Percentiles rank a stretch among this genome's conserved stretches.
phyloP scores from a whole-genome alignment of 2,113 vertebrate species.

The Rhinoptilus africanus region DNA sequence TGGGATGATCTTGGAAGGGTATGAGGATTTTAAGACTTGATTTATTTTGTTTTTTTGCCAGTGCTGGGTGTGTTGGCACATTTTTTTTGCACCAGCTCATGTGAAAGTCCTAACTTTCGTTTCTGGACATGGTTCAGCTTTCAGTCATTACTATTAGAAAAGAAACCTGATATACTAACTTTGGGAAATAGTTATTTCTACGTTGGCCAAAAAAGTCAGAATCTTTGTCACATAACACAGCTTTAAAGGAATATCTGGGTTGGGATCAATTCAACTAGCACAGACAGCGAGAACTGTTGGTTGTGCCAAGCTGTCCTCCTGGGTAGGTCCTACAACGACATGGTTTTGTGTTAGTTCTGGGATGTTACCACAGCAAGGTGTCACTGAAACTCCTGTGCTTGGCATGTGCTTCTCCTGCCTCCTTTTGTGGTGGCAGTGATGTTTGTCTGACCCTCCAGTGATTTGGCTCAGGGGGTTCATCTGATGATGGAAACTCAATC shows the following conservation, averaged over 20 bases:
- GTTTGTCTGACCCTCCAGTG: background rate
- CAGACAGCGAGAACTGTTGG: background rate
- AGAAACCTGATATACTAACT: conserved; percentile 9
- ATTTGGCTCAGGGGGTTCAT: background rate
- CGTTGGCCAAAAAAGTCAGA: background rate
- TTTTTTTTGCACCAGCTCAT: background rate
- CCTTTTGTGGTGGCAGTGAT: background rate
- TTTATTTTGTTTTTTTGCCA: background rate
- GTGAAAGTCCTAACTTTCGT: background rate
- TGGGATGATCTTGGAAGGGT: background rate
- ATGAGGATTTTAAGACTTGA: background rate
- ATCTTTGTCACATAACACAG: background rate
- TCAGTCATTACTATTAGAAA: background rate
- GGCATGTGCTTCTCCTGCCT: background rate
- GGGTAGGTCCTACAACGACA: background rate
- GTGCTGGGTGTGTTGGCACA: background rate
- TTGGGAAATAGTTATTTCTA: conserved; percentile 3
- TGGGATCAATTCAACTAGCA: background rate
- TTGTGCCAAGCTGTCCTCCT: background rate
- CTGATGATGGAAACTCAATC: background rate
- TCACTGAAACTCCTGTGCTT: background rate
- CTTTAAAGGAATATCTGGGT: background rate
- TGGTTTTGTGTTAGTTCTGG: background rate
- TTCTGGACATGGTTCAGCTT: background rate
- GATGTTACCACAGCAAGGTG: background rate